Percentiles rank a stretch among this genome's conserved stretches.
phyloP scores from a whole-genome alignment of 2,797 vertebrate genomes.

The Falco rusticolus region DNA sequence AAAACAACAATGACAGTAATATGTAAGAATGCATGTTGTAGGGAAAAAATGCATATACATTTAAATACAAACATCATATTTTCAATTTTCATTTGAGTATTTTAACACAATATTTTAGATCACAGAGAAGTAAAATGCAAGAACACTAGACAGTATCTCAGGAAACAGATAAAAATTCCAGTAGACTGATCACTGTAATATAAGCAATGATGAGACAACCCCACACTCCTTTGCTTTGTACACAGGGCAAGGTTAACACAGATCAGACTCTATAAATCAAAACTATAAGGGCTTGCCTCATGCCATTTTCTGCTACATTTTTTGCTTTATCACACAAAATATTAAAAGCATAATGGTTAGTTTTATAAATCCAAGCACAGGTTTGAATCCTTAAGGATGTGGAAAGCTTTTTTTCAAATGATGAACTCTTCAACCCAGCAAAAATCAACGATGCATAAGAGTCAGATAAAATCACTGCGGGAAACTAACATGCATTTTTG shows the following conservation, averaged over 20 bases:
- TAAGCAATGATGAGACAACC: slow-evolving; percentile 40
- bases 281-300: not conserved
- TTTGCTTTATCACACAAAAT: not conserved
- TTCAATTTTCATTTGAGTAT: not conserved
- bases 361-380: not conserved
- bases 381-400: not conserved
- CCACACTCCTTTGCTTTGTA: slow-evolving; percentile 20
- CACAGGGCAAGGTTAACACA: slow-evolving; percentile 34
- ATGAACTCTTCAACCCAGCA: not conserved
- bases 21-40: not conserved
- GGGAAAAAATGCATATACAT: not conserved
- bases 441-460: not conserved
- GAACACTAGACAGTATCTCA: not conserved
- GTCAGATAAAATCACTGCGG: slow-evolving; percentile 2
- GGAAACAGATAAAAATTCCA: slow-evolving; percentile 34
- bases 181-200: slow-evolving; percentile 24
- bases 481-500: slow-evolving; percentile 3
- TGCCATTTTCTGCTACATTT: not conserved
- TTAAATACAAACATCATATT: not conserved
- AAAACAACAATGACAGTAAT: not conserved
- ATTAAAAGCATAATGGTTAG: not conserved
- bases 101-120: not conserved
- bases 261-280: slow-evolving; percentile 49
- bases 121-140: not conserved
- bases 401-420: not conserved